Evolutionary conservation across 2,888 invertebrate genomes (phyloP), one percentile per base, ranked within the genome.

Genomic region (Thecocarcelia acutangulata): DNA sequence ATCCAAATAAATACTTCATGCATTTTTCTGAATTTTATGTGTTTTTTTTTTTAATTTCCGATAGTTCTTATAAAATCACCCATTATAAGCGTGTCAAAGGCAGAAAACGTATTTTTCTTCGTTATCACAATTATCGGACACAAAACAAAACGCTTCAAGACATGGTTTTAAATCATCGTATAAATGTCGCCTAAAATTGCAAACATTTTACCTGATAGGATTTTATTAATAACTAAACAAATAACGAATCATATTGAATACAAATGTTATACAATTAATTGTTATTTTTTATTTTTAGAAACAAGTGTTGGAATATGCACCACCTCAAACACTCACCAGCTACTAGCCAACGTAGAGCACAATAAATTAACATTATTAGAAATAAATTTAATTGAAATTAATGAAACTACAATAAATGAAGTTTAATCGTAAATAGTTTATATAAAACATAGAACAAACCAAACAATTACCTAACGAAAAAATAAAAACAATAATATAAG

Each of bases 311-410:
- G 40, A 70, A 40, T 37, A 70, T 40, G 13, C 48, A 59, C 13
- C 37, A 59, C 48, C 21, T 12, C n/a, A 46, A 37, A 56, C 15
- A 37, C 15, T 33, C 19, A n/a, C 3, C 44, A 40, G 3, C 3
- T 37, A 58, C 24, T 56, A 33, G 24, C 24, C 64, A 42, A 17
- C 9, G 15, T 19, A 40, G 24, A 48, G 56, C 64, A 56, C 64
- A 64, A 56, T 9, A 56, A 37, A 13, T 17, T n/a, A 19, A n/a
- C 13, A 28, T 19, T 15, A 28, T 33, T 48, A 46, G 12, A 44
- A 73, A 42, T n/a, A n/a, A n/a, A n/a, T n/a, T n/a, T n/a, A 63
- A n/a, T 21, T 48, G 42, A 68, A 13, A 50, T 33, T 19, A 46
- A 9, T 17, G 37, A 15, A 21, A 40, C 17, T 50, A 12, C 6